Evolutionary conservation across 2,797 vertebrate genomes (phyloP).

Genomic region (Leuciscus waleckii): DNA sequence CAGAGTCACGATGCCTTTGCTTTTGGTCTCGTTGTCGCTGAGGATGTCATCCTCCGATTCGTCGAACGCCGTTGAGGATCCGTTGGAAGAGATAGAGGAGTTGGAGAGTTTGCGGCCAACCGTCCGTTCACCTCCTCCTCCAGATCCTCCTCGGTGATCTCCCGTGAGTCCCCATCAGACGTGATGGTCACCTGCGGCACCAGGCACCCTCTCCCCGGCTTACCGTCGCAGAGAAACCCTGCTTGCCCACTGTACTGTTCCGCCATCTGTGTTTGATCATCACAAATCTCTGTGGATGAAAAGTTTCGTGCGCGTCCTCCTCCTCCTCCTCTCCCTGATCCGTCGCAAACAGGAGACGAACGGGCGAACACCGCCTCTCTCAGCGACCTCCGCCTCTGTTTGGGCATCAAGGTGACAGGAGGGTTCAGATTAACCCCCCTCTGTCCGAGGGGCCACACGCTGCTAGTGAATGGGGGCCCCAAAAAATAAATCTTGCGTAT

Average conservation of each 20-base stretch:
- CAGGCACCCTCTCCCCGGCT: constrained; percentile 54
- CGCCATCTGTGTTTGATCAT: constrained; percentile 74
- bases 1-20: constrained; percentile 91
- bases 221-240: constrained; percentile 52
- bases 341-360: constrained; percentile 40
- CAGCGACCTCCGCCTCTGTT: constrained; percentile 75
- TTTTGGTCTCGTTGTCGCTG: constrained; percentile 92
- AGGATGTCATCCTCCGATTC: constrained; percentile 96
- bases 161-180: constrained; percentile 80
- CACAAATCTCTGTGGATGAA: constrained; percentile 63
- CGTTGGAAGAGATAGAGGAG: constrained; percentile 94
- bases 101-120: constrained; percentile 87
- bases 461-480: not conserved
- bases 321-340: constrained; percentile 58
- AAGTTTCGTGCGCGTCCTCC: constrained; percentile 64
- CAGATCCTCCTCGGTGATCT: constrained; percentile 79
- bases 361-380: constrained; percentile 72
- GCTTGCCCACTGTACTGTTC: constrained; percentile 67
- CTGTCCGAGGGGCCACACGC: constrained; percentile 24
- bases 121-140: constrained; percentile 71
- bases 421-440: not conserved
- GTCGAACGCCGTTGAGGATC: constrained; percentile 86
- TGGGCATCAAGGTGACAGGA: constrained; percentile 68
- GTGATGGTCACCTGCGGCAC: constrained; percentile 95
- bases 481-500: not conserved